A percentile compares a stretch with the other conserved stretches of the same genome.
Evolutionary conservation across 1,140 invertebrate genomes (phyloP).

Genomic region (Planococcus citri): DNA sequence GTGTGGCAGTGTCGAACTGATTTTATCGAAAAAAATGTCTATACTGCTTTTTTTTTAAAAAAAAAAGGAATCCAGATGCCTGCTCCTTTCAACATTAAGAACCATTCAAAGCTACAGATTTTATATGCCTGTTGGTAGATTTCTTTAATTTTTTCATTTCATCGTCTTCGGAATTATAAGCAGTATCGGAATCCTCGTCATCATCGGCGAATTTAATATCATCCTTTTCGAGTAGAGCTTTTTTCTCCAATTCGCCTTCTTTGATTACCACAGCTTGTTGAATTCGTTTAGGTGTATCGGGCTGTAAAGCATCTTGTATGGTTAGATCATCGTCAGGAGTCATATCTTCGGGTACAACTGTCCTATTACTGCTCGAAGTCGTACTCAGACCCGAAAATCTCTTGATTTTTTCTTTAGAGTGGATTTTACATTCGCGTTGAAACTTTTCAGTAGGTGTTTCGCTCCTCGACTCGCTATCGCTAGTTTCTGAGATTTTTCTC

Average conservation of each 20-base stretch:
- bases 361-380: neutral
- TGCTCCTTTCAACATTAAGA: neutral
- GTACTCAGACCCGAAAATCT: neutral
- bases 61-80: too few species aligned
- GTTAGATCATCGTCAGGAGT: constrained; percentile 9
- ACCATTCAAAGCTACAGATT: neutral
- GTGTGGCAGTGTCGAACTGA: too few species aligned
- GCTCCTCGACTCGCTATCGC: neutral
- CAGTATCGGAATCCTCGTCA: neutral
- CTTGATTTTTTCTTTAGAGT: neutral
- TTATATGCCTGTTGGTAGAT: neutral
- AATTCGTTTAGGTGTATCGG: neutral
- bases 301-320: neutral
- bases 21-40: too few species aligned
- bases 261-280: neutral
- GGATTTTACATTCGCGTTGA: neutral
- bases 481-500: neutral
- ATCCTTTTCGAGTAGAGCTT: neutral
- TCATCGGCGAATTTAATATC: constrained; percentile 5
- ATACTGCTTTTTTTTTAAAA: too few species aligned
- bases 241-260: neutral
- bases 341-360: neutral
- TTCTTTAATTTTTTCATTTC: constrained; percentile 4
- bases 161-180: constrained; percentile 11
- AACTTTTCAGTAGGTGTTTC: constrained; percentile 4